Percentiles rank a stretch among this genome's conserved stretches.
Evolutionary conservation across 2,888 invertebrate genomes (phyloP).

Genomic region (Nycteola revayana): DNA sequence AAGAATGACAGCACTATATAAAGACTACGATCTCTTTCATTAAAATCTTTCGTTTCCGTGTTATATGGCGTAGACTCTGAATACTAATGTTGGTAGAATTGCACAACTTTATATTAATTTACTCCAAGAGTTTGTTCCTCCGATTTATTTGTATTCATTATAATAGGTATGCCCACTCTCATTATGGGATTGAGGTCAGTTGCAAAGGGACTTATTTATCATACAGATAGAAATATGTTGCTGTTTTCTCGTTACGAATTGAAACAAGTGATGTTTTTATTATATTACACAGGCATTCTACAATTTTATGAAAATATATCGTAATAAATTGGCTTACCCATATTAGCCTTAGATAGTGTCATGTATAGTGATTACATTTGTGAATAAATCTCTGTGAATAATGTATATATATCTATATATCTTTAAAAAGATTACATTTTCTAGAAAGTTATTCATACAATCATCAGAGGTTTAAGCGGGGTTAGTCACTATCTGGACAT

Average conservation of each 20-base stretch:
- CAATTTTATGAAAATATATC: too few relatives aligned
- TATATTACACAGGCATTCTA: too few relatives aligned
- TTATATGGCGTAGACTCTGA: slow-evolving; percentile 70
- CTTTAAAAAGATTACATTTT: too few relatives aligned
- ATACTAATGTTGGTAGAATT: slow-evolving; percentile 73
- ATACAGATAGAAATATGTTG: slow-evolving; percentile 47
- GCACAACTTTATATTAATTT: slow-evolving; percentile 79
- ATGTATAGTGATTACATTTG: too few relatives aligned
- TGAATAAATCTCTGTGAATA: too few relatives aligned
- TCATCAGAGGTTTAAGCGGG: too few relatives aligned
- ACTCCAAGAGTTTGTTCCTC: slow-evolving; percentile 62
- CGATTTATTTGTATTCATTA: slow-evolving; percentile 76
- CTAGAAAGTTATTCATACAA: too few relatives aligned
- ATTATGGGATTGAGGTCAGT: slow-evolving; percentile 43
- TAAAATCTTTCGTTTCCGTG: slow-evolving; percentile 75
- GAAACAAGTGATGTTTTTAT: too few relatives aligned
- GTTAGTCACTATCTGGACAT: too few relatives aligned
- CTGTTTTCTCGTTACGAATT: slow-evolving; percentile 18
- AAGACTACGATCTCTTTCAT: slow-evolving; percentile 58
- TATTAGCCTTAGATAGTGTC: too few relatives aligned
- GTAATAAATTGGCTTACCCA: too few relatives aligned
- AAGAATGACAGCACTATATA: slow-evolving; percentile 52
- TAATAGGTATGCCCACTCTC: slow-evolving; percentile 33
- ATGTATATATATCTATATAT: too few relatives aligned
- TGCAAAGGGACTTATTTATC: slow-evolving; percentile 43